Evolutionary conservation across 2,888 invertebrate species (phyloP).

Genomic region (Sturmia bella): DNA sequence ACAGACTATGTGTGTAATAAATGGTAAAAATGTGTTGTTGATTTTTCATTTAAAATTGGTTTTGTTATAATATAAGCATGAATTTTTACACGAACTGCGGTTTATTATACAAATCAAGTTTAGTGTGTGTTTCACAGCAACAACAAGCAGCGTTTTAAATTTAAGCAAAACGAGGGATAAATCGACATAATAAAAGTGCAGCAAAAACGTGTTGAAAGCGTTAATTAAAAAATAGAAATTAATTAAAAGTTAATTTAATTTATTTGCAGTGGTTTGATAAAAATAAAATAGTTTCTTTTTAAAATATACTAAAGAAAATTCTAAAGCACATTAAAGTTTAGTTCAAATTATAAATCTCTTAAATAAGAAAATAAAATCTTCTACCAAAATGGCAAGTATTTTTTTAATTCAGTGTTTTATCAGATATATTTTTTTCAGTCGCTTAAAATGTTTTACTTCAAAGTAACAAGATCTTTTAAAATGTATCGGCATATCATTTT

Average conservation of each 20-base stretch:
- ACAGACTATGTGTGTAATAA: neutral
- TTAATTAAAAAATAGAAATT: slow-evolving; percentile 27
- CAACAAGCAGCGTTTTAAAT: slow-evolving; percentile 9
- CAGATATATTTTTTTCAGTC: too few species aligned
- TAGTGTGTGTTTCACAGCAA: neutral
- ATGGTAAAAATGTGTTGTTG: neutral
- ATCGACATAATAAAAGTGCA: neutral
- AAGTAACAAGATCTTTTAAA: too few species aligned
- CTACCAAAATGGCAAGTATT: slow-evolving; percentile 46
- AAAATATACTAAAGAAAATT: neutral
- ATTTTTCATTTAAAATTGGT: neutral
- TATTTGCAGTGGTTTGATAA: slow-evolving; percentile 34
- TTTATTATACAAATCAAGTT: too few species aligned
- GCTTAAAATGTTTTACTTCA: too few species aligned
- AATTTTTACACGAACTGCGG: slow-evolving; percentile 15
- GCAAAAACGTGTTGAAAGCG: neutral
- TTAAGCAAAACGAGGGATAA: neutral
- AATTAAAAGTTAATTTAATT: neutral
- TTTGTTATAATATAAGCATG: slow-evolving; percentile 6
- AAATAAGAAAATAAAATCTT: too few species aligned
- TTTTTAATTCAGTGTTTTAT: too few species aligned
- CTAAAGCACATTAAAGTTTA: neutral
- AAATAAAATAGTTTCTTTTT: neutral
- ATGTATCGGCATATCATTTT: too few species aligned
- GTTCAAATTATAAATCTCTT: neutral